phyloP scores from a whole-genome alignment of 2,888 invertebrate genomes.

The Euplagia quadripunctaria region DNA sequence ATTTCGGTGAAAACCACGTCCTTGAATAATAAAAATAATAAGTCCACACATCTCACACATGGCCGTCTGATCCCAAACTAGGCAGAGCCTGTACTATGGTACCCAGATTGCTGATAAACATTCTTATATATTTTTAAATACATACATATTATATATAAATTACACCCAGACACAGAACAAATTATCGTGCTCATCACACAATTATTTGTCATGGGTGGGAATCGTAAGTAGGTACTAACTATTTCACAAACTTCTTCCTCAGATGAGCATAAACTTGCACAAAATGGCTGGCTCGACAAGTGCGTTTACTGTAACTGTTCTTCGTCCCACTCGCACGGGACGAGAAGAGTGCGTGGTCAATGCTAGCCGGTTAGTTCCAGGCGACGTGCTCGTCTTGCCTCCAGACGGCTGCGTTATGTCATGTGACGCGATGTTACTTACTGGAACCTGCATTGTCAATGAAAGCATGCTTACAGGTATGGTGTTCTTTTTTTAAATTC shows the following conservation, averaged over 20 bases:
- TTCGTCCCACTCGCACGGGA: conserved; percentile 77
- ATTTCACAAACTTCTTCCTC: conserved; percentile 20
- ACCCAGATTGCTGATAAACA: no score
- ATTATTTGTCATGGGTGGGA: no score
- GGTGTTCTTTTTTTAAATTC: no score
- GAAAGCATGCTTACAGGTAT: conserved; percentile 97
- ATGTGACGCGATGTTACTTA: conserved; percentile 94
- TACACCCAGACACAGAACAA: no score
- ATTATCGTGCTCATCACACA: no score
- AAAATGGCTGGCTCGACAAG: conserved; percentile 89
- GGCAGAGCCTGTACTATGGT: no score
- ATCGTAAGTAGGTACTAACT: neutral
- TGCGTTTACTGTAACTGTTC: conserved; percentile 88
- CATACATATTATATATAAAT: no score
- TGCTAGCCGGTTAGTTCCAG: conserved; percentile 92
- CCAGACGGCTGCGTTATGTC: conserved; percentile 92
- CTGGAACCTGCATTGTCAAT: conserved; percentile 96
- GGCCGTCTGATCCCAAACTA: no score
- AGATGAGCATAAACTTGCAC: conserved; percentile 91
- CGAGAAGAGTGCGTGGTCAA: conserved; percentile 84
- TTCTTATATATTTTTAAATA: no score
- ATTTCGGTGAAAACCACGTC: neutral
- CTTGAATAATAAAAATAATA: no score
- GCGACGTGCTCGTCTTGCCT: conserved; percentile 94
- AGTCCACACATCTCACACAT: no score